Percentiles rank a stretch among this genome's conserved stretches.
Evolutionary conservation across 92 coral and sea anemone genomes (phyloP).

Genomic region (Epizoanthus scotinus): DNA sequence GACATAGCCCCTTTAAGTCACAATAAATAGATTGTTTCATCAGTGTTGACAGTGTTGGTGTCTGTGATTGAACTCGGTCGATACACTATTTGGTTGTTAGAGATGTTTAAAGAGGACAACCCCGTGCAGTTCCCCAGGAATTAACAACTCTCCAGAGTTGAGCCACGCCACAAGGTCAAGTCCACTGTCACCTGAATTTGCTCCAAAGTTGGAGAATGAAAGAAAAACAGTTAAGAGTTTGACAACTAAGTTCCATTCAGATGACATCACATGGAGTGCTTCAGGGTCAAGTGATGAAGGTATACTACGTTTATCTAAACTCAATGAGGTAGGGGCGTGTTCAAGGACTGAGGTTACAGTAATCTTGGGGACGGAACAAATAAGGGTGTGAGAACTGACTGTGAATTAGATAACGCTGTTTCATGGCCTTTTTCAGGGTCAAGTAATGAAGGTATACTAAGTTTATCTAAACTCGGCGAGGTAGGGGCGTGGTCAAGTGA

Average conservation of each 20-base stretch:
- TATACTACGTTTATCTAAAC: not conserved
- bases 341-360: too few relatives aligned
- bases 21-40: too few relatives aligned
- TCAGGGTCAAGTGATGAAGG: conserved; percentile 40
- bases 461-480: not conserved
- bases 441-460: conserved; percentile 26
- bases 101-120: conserved; percentile 19
- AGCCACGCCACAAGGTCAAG: not conserved
- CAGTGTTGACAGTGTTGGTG: too few relatives aligned
- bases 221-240: not conserved
- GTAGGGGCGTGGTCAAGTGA: too few relatives aligned
- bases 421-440: conserved; percentile 28
- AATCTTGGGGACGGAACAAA: too few relatives aligned
- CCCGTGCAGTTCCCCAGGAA: conserved; percentile 1
- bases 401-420: not conserved
- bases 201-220: not conserved
- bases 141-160: not conserved
- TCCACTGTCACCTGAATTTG: not conserved
- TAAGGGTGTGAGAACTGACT: too few relatives aligned
- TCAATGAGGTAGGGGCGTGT: not conserved
- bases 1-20: too few relatives aligned
- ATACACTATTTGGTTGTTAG: not conserved
- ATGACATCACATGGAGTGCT: conserved; percentile 33
- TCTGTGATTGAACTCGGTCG: not conserved
- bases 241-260: not conserved